Base-by-base conservation (phyloP, 2,113 vertebrate species). In the Cynocephalus volans region DNA sequence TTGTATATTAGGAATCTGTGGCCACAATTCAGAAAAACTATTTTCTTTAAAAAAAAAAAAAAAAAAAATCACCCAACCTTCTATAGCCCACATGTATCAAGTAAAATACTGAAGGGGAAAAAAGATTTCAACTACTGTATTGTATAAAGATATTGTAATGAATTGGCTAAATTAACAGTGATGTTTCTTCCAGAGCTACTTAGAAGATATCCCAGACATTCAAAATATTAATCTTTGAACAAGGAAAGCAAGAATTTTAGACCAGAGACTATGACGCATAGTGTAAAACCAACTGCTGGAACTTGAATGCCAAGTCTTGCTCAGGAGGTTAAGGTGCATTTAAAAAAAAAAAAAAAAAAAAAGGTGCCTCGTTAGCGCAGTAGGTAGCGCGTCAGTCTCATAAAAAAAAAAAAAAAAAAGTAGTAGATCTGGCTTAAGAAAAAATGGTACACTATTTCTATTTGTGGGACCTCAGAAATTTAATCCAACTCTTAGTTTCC, bases 191-290 rank as follows among this genome's bases (percentile, higher is more conserved):
- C 60, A 76, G 52, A 60, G 70, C 15, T 80, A 96, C 6, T 70
- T n/a, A 85, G 36, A 95, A 90, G 36, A 26, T 80, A 93, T 75
- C 65, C 65, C 36, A 93, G 23, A 73, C 26, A 92, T 28, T 95
- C 26, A 91, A 81, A 96, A 84, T 69, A 93, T 69, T 83, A 86
- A 93, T 90, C 41, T 82, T 83, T 70, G n/a, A 90, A 94, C 36
- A 95, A 93, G 26, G 18, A 97, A 86, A 92, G 13, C 41, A 93
- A 92, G 65, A 77, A 58, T 95, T 8, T n/a, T 69, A 93, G 52
- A 65, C 12, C 15, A 94, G 52, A 86, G 41, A 45, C 60, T 95
- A 62, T 56, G 65, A 82, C 6, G 24, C 50, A 86, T 81, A 90
- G 19, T 60, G n/a, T 60, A 94, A 77, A 94, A 88, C 11, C 45